Evolutionary conservation across 2,797 vertebrate genomes (phyloP).

Genomic region (Balearica regulorum): DNA sequence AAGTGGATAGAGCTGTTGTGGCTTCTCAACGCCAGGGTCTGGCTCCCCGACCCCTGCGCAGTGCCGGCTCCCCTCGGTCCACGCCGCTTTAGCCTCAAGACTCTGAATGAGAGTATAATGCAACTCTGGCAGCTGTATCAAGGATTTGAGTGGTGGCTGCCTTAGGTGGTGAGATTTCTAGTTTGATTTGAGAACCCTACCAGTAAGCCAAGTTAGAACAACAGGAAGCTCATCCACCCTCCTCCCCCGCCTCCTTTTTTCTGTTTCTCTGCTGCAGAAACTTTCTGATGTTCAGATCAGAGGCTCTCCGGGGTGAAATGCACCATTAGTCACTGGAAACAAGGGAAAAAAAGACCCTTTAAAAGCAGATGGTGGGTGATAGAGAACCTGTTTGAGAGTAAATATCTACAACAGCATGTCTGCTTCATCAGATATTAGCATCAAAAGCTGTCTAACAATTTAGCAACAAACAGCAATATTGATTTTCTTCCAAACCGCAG

Average conservation of each 20-base stretch:
- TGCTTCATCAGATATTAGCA: slow-evolving; percentile 62
- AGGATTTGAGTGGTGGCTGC: neutral
- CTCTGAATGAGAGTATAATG: neutral
- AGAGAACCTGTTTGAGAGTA: slow-evolving; percentile 31
- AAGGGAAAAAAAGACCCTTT: neutral
- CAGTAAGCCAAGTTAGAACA: slow-evolving; percentile 41
- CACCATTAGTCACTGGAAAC: slow-evolving; percentile 15
- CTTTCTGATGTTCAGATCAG: slow-evolving; percentile 58
- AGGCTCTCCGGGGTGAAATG: neutral
- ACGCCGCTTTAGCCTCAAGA: neutral
- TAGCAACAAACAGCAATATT: slow-evolving; percentile 54
- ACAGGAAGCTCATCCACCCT: slow-evolving; percentile 35
- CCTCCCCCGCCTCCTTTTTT: slow-evolving; percentile 6
- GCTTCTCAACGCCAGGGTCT: neutral
- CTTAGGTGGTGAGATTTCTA: neutral
- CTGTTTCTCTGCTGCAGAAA: slow-evolving; percentile 32
- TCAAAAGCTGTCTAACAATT: slow-evolving; percentile 61
- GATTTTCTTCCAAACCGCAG: slow-evolving; percentile 54
- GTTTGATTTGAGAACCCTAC: slow-evolving; percentile 27
- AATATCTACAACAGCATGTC: slow-evolving; percentile 22
- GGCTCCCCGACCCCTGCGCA: neutral
- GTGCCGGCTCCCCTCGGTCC: neutral
- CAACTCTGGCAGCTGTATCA: neutral
- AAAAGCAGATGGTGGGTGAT: slow-evolving; percentile 44
- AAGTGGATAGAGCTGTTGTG: neutral